Evolutionary conservation across 2,888 invertebrate species (phyloP).

Genomic region (Reticulitermes lucifugus): DNA sequence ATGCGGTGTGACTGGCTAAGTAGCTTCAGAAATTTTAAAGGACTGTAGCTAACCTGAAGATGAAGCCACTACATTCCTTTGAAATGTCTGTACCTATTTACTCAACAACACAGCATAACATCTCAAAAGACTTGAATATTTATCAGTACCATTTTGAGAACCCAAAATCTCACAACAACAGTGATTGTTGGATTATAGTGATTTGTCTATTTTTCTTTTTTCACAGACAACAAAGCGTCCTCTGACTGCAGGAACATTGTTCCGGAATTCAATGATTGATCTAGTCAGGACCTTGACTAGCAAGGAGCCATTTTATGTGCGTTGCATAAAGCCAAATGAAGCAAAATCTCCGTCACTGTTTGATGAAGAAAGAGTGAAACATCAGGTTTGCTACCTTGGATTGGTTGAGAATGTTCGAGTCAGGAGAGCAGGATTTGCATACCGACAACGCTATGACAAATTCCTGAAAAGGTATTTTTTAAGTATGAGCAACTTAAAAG

Average conservation of each 20-base stretch:
- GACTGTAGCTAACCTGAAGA: too few species aligned
- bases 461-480: slow-evolving; percentile 81
- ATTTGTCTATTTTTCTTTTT: neutral
- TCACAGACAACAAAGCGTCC: slow-evolving; percentile 92
- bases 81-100: too few species aligned
- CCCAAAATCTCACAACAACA: too few species aligned
- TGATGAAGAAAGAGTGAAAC: slow-evolving; percentile 82
- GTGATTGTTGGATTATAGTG: too few species aligned
- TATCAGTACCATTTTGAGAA: too few species aligned
- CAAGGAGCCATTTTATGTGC: slow-evolving; percentile 97
- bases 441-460: slow-evolving; percentile 91
- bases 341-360: slow-evolving; percentile 88
- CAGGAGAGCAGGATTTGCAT: slow-evolving; percentile 96
- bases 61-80: too few species aligned
- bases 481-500: too few species aligned
- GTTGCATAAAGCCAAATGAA: slow-evolving; percentile 98
- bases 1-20: too few species aligned
- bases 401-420: slow-evolving; percentile 96
- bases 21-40: too few species aligned
- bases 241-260: slow-evolving; percentile 91
- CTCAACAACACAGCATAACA: too few species aligned
- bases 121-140: too few species aligned
- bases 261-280: slow-evolving; percentile 94
- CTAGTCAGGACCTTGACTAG: slow-evolving; percentile 88
- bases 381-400: slow-evolving; percentile 88